phyloP scores from a whole-genome alignment of 2,113 vertebrate species.

The Hypanus sabinus region DNA sequence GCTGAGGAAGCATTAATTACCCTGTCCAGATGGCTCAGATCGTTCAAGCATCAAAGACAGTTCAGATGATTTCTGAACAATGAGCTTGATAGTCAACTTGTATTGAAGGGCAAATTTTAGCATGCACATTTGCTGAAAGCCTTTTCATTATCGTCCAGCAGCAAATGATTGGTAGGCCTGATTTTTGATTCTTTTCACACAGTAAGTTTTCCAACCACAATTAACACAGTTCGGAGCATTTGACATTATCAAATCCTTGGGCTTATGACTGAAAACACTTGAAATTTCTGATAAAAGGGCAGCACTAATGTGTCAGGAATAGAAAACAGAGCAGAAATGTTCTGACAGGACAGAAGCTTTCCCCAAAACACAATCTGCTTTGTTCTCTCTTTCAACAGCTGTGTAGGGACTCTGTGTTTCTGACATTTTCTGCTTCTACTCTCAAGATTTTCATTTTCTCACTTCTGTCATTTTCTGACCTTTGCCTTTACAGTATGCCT shows the following conservation, averaged over 20 bases:
- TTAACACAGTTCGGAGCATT: neutral
- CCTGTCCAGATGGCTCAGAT: neutral
- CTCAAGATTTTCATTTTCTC: neutral
- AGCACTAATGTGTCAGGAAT: neutral
- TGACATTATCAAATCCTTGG: neutral
- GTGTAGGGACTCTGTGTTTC: neutral
- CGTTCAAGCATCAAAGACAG: neutral
- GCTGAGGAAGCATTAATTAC: neutral
- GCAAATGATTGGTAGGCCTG: neutral
- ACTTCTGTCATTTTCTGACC: neutral
- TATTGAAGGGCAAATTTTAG: neutral
- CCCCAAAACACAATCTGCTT: neutral
- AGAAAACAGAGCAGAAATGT: neutral
- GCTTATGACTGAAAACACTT: neutral
- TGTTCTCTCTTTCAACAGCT: neutral
- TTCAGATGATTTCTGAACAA: neutral
- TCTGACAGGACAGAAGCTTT: neutral
- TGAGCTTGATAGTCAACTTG: neutral
- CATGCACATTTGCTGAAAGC: neutral
- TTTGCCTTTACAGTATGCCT: conserved; percentile 70
- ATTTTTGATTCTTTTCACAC: neutral
- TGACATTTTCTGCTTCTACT: neutral
- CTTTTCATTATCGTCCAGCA: neutral
- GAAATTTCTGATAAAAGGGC: neutral
- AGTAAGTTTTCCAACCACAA: neutral